phyloP scores from a whole-genome alignment of 2,113 vertebrate genomes.

The Laticauda laticaudata region DNA sequence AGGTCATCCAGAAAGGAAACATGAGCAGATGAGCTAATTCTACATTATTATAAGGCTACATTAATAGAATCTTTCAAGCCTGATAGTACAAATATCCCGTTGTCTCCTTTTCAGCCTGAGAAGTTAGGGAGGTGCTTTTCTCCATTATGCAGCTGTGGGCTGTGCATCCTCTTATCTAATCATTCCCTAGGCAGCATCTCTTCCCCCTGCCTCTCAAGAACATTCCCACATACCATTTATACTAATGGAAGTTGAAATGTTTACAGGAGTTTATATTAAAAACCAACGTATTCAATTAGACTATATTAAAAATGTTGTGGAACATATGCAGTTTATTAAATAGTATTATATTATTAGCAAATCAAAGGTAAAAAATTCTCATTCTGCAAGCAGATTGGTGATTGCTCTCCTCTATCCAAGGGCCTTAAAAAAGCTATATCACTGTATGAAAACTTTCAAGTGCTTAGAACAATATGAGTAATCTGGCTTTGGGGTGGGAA shows the following conservation, averaged over 20 bases:
- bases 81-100: neutral
- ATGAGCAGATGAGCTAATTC: neutral
- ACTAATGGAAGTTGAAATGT: neutral
- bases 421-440: neutral
- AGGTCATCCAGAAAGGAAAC: neutral
- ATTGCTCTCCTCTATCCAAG: neutral
- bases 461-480: neutral
- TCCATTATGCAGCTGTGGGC: neutral
- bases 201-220: neutral
- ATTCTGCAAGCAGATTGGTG: neutral
- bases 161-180: neutral
- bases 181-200: neutral
- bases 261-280: neutral
- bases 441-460: neutral
- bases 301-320: neutral
- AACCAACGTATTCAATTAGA: neutral
- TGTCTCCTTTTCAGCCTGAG: neutral
- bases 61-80: neutral
- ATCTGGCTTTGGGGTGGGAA: neutral
- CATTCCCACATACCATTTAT: neutral
- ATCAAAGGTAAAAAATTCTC: neutral
- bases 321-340: neutral
- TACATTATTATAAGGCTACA: neutral
- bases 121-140: neutral
- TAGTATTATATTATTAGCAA: neutral